Evolutionary conservation across 2,113 vertebrate species (phyloP).

Genomic region (Benitochromis conjunctus): DNA sequence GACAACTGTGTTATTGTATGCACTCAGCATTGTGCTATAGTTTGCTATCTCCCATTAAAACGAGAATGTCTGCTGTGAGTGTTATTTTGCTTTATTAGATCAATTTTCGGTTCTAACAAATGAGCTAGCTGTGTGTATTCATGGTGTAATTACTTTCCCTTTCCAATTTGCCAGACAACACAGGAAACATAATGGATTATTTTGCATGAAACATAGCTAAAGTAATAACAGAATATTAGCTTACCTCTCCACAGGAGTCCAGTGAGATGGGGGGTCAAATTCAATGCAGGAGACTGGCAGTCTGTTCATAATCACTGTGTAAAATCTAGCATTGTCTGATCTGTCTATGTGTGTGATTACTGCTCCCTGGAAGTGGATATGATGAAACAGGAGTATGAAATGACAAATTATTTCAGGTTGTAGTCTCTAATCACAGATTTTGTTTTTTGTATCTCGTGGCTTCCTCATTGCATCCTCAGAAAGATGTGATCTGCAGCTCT

Average conservation of each 20-base stretch:
- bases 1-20: not conserved
- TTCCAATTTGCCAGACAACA: constrained; percentile 50
- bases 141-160: constrained; percentile 37
- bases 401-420: not conserved
- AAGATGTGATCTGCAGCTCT: not conserved
- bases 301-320: constrained; percentile 7
- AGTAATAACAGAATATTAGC: constrained; percentile 61
- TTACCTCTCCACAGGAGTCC: constrained; percentile 35
- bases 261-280: constrained; percentile 35
- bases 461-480: not conserved
- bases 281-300: constrained; percentile 9
- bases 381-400: not conserved
- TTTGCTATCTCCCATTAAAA: constrained; percentile 12
- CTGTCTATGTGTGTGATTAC: constrained; percentile 1
- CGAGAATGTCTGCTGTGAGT: constrained; percentile 1
- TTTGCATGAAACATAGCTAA: constrained; percentile 47
- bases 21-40: not conserved
- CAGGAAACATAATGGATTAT: constrained; percentile 39
- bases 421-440: not conserved
- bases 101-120: constrained; percentile 38
- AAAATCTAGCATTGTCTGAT: constrained; percentile 13
- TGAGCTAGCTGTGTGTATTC: constrained; percentile 30
- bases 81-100: constrained; percentile 50
- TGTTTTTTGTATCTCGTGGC: not conserved
- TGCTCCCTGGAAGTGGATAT: constrained; percentile 3